Base-by-base conservation (phyloP, 2,113 vertebrate species). In the Macrotis lagotis region DNA sequence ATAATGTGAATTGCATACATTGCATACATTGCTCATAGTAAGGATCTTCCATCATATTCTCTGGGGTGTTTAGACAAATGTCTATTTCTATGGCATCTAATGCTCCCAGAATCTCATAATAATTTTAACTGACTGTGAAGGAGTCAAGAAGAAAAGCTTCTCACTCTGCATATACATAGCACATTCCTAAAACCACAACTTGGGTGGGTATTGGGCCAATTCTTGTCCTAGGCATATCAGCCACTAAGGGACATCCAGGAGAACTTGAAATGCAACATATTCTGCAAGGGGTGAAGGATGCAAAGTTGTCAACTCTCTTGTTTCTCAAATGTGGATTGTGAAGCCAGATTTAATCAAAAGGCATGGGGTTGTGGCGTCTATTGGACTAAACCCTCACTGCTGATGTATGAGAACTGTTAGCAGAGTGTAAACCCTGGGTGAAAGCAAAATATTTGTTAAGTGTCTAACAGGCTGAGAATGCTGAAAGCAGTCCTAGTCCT, bases 241-340 rank as follows among this genome's bases (percentile, higher is more conserved):
- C 74, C 88, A 94, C 49, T 25, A 52, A 0, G 0, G 92, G 91
- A 96, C 51, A 88, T 3, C 49, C 50, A 0, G 0, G 31, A 24
- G 53, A 94, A 83, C 0, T 0, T 8, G 83, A 16, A 8, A 91
- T 92, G 50, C 22, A 89, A 92, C 50, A 83, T n/a, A 83, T 96
- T 91, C 90, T 92, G 49, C 25, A 96, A 37, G 90, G 88, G 90
- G 88, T 96, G 74, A 92, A 51, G 12, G 96, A 97, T 96, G 92
- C 5, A 16, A 96, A 25, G 11, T 12, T 14, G 55, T 25, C 8
- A 47, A 50, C 8, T 96, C 53, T 93, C 25, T 10, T 95, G 47
- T 37, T 83, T 53, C 92, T 96, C 88, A 94, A 52, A 90, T 51
- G 93, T 44, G 83, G 91, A 92, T 25, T 11, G 92, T 37, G 92